These are phyloP conservation scores for Phanerotoma sp. DNA, from an alignment of 2,888 invertebrate genomes.

Conservation along the genomic window DNA sequence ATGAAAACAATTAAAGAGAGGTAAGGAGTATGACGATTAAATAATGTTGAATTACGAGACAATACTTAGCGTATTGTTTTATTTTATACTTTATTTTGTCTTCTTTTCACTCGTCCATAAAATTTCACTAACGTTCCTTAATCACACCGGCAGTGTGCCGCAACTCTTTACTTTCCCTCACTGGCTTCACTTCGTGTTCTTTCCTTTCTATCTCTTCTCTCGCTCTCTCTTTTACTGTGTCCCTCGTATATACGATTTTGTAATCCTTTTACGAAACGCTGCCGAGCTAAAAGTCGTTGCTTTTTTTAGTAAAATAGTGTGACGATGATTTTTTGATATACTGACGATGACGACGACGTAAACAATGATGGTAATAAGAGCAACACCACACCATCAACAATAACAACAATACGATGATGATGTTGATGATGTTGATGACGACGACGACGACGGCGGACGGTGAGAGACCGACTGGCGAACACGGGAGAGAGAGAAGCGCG, in stretches of 20 bases:
- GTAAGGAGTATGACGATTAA: conserved; percentile 16
- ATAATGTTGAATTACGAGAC: too few relatives aligned
- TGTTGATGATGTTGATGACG: conserved; percentile 22
- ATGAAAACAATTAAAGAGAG: neutral
- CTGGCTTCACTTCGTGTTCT: conserved; percentile 22
- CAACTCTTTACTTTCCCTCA: conserved; percentile 37
- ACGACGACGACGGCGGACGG: conserved; percentile 31
- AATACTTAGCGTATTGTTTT: neutral
- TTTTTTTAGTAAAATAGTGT: too few relatives aligned
- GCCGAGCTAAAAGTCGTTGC: conserved; percentile 32
- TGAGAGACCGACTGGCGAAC: conserved; percentile 36
- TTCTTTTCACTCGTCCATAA: neutral
- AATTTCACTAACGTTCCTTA: neutral
- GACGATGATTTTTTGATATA: too few relatives aligned
- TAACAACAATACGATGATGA: conserved; percentile 7
- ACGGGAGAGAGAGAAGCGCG: conserved; percentile 28
- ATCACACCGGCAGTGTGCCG: conserved; percentile 18
- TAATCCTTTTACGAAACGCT: conserved; percentile 50
- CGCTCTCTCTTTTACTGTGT: conserved; percentile 21
- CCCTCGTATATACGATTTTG: conserved; percentile 44
- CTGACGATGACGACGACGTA: too few relatives aligned
- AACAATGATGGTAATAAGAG: too few relatives aligned
- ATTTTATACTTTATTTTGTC: neutral
- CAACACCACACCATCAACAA: neutral
- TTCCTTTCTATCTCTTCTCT: conserved; percentile 14